phyloP scores from a whole-genome alignment of 2,113 vertebrate genomes.

The Peromyscus polionotus region DNA sequence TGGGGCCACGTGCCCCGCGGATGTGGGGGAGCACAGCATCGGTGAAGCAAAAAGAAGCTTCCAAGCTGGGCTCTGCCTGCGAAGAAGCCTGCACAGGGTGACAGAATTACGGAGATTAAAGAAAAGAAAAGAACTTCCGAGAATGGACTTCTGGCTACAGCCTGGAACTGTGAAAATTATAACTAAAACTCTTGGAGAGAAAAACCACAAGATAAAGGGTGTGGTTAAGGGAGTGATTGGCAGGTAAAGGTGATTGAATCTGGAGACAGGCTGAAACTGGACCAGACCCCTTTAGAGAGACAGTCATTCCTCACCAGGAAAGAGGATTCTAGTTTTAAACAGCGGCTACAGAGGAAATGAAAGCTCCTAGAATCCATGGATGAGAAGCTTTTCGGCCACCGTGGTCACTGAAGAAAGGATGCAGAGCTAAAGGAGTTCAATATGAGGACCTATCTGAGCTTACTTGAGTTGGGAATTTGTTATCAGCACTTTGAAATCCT shows the following conservation, averaged over 20 bases:
- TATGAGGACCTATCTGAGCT: conserved; percentile 98
- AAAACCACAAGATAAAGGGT: conserved; percentile 96
- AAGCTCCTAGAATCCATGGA: conserved; percentile 94
- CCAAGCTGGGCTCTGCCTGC: conserved; percentile 87
- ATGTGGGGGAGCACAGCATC: conserved; percentile 80
- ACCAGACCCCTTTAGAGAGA: conserved; percentile 97
- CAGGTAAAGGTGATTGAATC: conserved; percentile 95
- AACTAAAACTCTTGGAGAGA: conserved; percentile 97
- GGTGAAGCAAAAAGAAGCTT: conserved; percentile 93
- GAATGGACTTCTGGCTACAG: conserved; percentile 94
- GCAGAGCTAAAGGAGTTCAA: conserved; percentile 90
- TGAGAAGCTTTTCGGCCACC: conserved; percentile 92
- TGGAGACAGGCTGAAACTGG: conserved; percentile 97
- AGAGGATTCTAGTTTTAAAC: conserved; percentile 94
- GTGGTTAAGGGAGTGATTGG: conserved; percentile 94
- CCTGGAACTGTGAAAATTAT: conserved; percentile 96
- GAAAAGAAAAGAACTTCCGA: conserved; percentile 91
- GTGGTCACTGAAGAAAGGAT: conserved; percentile 92
- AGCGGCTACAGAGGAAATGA: conserved; percentile 92
- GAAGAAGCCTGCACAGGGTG: conserved; percentile 93
- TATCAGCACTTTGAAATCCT: conserved; percentile 70
- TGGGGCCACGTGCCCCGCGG: conserved; percentile 90
- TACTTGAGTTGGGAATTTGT: conserved; percentile 85
- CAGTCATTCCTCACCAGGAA: conserved; percentile 98
- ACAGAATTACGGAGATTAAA: conserved; percentile 98